A percentile compares a stretch with the other conserved stretches of the same genome.
Evolutionary conservation across 2,797 vertebrate species (phyloP).

Genomic region (Ctenochaetus hawaiiensis): DNA sequence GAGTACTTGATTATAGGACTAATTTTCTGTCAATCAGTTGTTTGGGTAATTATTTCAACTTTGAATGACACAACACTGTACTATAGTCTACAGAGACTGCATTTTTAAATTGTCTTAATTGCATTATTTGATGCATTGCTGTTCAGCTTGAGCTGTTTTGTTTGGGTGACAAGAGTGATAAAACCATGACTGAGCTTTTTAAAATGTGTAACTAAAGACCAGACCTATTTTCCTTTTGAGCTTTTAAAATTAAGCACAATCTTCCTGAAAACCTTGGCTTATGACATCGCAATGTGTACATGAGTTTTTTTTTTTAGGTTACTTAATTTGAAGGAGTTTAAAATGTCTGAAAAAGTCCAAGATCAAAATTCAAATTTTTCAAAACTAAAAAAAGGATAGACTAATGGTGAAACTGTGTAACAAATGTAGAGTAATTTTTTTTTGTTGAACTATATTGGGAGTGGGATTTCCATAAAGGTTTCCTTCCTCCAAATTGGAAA

Average conservation of each 20-base stretch:
- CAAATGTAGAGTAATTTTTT: too few relatives aligned
- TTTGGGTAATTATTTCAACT: neutral
- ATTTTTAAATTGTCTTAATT: neutral
- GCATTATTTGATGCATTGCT: neutral
- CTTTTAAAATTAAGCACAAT: neutral
- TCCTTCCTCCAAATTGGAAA: neutral
- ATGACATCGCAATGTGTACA: neutral
- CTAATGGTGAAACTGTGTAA: too few relatives aligned
- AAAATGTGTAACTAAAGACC: neutral
- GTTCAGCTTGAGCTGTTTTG: neutral
- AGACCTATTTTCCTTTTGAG: neutral
- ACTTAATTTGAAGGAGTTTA: neutral
- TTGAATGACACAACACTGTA: too few relatives aligned
- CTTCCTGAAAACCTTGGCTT: neutral
- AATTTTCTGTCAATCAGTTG: neutral
- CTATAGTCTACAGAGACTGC: neutral
- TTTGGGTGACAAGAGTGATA: neutral
- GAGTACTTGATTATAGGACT: neutral
- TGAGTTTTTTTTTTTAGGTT: neutral
- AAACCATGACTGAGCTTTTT: neutral
- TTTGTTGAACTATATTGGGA: too few relatives aligned
- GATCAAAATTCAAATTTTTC: neutral
- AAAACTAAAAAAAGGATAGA: too few relatives aligned
- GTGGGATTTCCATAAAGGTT: neutral
- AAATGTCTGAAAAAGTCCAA: neutral